A percentile compares a stretch with the other conserved stretches of the same genome.
Conservation (phyloP, 2,888 invertebrate species). For the Stictocephala bisonia region DNA sequence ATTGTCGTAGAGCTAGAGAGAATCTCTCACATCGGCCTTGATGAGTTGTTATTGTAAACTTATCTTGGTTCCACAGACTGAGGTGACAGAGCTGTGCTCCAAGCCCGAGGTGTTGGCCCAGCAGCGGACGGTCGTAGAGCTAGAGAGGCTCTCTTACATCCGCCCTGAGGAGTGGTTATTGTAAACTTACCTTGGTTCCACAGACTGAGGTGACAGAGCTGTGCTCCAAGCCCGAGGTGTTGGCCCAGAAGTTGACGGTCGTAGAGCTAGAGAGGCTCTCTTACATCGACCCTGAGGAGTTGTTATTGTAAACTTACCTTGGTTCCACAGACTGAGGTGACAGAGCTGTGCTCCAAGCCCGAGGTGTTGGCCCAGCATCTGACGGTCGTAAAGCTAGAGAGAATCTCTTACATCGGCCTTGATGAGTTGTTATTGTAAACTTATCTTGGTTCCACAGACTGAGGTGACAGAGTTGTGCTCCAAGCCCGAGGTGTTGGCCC, state of each 20-base stretch:
- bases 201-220: conserved; percentile 79
- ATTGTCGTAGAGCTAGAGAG: conserved; percentile 95
- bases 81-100: conserved; percentile 80
- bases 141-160: conserved; percentile 93
- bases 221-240: conserved; percentile 81
- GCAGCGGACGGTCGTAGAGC: conserved; percentile 93
- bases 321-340: conserved; percentile 78
- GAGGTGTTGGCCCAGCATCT: conserved; percentile 90
- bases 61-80: too few species aligned
- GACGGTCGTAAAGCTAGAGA: conserved; percentile 93
- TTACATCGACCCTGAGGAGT: conserved; percentile 97
- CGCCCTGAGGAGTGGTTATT: conserved; percentile 98
- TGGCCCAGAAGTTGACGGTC: conserved; percentile 94
- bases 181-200: too few species aligned
- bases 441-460: too few species aligned
- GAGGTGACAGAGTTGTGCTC: conserved; percentile 83
- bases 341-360: conserved; percentile 82
- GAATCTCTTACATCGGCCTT: conserved; percentile 94
- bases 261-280: conserved; percentile 93
- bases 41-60: too few species aligned
- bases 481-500: conserved; percentile 85
- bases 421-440: too few species aligned
- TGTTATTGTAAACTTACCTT: too few species aligned
- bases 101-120: conserved; percentile 88
- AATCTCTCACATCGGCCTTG: conserved; percentile 94